These are phyloP conservation scores for Eupelmus urozonus DNA, from an alignment of 2,888 invertebrate genomes.

Conservation along the genomic window DNA sequence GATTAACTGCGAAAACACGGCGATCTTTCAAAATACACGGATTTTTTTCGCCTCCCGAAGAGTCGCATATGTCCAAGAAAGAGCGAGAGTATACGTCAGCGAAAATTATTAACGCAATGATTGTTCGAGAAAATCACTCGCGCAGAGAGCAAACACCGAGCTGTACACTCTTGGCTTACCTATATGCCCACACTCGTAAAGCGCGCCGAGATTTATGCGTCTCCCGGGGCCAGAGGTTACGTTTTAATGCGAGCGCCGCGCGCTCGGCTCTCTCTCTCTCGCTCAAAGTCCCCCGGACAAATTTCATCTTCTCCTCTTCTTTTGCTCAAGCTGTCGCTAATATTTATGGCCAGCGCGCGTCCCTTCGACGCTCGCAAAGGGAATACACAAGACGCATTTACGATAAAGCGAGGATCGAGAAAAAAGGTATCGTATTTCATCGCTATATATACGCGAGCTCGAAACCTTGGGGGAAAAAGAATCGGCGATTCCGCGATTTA, in stretches of 20 bases:
- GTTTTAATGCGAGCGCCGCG: conserved; percentile 40
- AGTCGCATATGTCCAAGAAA: not conserved
- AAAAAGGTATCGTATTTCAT: not conserved
- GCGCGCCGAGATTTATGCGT: conserved; percentile 45
- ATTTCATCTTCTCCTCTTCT: conserved; percentile 22
- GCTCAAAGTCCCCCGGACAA: conserved; percentile 28
- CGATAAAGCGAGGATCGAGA: not conserved
- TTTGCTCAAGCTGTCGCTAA: not conserved
- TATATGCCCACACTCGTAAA: conserved; percentile 42
- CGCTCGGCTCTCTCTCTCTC: no score
- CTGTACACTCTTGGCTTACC: no score
- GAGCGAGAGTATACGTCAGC: not conserved
- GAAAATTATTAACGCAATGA: conserved; percentile 48
- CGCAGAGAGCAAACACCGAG: not conserved
- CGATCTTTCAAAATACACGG: not conserved
- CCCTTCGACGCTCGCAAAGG: not conserved
- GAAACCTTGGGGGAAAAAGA: no score
- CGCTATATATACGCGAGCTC: no score
- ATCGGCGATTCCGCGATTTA: conserved; percentile 19
- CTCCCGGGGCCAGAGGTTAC: conserved; percentile 39
- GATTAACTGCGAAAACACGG: conserved; percentile 43
- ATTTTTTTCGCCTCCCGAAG: not conserved
- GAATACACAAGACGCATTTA: not conserved
- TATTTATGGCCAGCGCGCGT: conserved; percentile 34
- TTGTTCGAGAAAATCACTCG: conserved; percentile 41